These are phyloP conservation scores for Drosophila navojoa DNA, from an alignment of 1,140 invertebrate genomes.

Conservation along the genomic window DNA sequence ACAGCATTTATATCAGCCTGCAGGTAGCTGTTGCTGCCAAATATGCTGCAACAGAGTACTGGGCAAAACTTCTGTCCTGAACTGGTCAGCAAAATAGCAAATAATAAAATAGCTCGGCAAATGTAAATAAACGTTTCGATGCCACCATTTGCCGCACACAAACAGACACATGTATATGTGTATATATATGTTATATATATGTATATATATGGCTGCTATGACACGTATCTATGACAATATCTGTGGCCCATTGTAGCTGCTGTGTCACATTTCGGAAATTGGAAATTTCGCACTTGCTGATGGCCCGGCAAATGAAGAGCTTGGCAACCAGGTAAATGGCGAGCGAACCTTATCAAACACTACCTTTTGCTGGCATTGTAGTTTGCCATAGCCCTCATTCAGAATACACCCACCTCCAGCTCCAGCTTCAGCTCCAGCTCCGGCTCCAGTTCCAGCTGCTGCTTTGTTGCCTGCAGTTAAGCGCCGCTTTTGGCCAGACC, in stretches of 20 bases:
- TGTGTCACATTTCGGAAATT: constrained; percentile 51
- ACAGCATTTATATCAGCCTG: constrained; percentile 43
- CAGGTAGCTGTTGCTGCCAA: constrained; percentile 26
- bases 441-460: not conserved
- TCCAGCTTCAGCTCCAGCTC: not conserved
- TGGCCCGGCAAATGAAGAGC: constrained; percentile 22
- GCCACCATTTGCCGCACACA: not conserved
- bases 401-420: not conserved
- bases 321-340: constrained; percentile 21
- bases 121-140: constrained; percentile 38
- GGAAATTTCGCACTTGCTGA: constrained; percentile 42
- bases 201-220: not conserved
- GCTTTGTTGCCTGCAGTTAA: constrained; percentile 5
- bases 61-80: constrained; percentile 20
- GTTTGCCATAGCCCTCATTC: constrained; percentile 20
- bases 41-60: constrained; percentile 39
- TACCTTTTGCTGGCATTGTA: constrained; percentile 13
- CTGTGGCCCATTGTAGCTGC: constrained; percentile 11
- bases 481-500: constrained; percentile 11
- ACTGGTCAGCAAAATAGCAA: constrained; percentile 48
- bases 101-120: constrained; percentile 45
- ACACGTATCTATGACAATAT: constrained; percentile 38
- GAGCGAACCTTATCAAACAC: not conserved
- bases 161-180: not conserved
- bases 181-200: not conserved